Evolutionary conservation across 1,140 invertebrate species (phyloP), one percentile per base, ranked within the genome.

Genomic region (Drosophila setifemur): DNA sequence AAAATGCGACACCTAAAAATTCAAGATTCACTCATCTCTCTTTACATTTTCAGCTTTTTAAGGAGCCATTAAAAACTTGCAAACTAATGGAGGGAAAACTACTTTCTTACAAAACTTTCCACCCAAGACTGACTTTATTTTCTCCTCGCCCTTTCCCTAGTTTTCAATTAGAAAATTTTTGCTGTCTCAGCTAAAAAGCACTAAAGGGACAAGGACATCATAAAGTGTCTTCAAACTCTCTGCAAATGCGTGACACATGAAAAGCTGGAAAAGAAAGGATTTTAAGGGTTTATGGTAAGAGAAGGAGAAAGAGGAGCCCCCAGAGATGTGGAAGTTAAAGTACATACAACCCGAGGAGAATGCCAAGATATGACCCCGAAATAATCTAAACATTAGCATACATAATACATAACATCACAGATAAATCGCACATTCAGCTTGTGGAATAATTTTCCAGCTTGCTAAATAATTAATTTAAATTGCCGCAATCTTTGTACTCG

Each of bases 121-220:
- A 18, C 5, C 1, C 4, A 11, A 47, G 14, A 26, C 14, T 0
- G 12, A 12, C 4, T 8, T 12, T n/a, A 4, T 40, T 5, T 9
- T 4, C 8, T 42, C 42, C 40, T n/a, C n/a, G 11, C 26, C 26
- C 26, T 9, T 14, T 40, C 14, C 44, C n/a, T n/a, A n/a, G n/a
- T n/a, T 69, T 79, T 79, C 75, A 82, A 81, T 82, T 81, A 81
- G 67, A 82, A 57, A 76, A 54, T 61, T 67, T 55, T 40, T 50
- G 60, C 67, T 33, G 42, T 45, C 54, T 58, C 47, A 68, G 77
- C 72, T 68, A 48, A 64, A 68, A 75, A 76, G 73, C 77, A 76
- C 77, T 81, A 81, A 81, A 63, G 77, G 73, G 78, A 81, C 77
- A 28, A 21, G 40, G 48, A 21, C n/a, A 39, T 63, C 60, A 63